Percentiles rank a stretch among this genome's conserved stretches.
Conservation (phyloP, 1,140 invertebrate genomes). For the Nixonia krombeini region DNA sequence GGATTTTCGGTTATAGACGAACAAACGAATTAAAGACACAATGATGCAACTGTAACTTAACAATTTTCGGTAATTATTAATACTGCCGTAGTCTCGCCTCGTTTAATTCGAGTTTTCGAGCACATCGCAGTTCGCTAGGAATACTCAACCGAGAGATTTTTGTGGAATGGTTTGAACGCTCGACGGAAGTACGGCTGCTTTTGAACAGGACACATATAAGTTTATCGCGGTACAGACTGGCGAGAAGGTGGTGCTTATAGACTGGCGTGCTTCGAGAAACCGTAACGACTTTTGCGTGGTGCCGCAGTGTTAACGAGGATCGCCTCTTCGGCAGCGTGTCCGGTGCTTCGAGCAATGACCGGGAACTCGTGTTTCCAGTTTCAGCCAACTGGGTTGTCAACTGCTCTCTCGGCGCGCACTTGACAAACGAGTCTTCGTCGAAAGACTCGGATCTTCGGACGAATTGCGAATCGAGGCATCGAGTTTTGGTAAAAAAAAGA, state of each 20-base stretch:
- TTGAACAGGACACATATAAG: conserved; percentile 56
- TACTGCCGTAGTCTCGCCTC: too few species aligned
- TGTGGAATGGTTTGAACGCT: conserved; percentile 1
- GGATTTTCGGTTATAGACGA: neutral
- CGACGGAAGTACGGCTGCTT: conserved; percentile 53
- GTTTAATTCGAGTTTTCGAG: too few species aligned
- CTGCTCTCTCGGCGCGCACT: neutral
- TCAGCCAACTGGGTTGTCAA: conserved; percentile 6
- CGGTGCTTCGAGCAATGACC: neutral
- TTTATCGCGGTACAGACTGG: conserved; percentile 7
- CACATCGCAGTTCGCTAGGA: too few species aligned
- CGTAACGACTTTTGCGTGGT: neutral
- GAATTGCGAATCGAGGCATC: too few species aligned
- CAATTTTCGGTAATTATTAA: too few species aligned
- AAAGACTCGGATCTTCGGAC: neutral
- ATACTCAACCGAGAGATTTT: too few species aligned
- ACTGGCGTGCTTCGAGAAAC: too few species aligned
- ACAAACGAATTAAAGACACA: too few species aligned
- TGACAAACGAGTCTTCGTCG: too few species aligned
- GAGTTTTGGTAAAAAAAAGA: too few species aligned
- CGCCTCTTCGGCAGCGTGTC: too few species aligned
- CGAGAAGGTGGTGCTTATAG: conserved; percentile 56
- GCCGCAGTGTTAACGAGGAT: neutral
- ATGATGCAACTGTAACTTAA: too few species aligned
- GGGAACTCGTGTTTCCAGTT: conserved; percentile 8